A percentile compares a stretch with the other conserved stretches of the same genome.
These are phyloP conservation scores for Drosophila watanabei DNA, from an alignment of 1,140 invertebrate species.

Conservation along the genomic window DNA sequence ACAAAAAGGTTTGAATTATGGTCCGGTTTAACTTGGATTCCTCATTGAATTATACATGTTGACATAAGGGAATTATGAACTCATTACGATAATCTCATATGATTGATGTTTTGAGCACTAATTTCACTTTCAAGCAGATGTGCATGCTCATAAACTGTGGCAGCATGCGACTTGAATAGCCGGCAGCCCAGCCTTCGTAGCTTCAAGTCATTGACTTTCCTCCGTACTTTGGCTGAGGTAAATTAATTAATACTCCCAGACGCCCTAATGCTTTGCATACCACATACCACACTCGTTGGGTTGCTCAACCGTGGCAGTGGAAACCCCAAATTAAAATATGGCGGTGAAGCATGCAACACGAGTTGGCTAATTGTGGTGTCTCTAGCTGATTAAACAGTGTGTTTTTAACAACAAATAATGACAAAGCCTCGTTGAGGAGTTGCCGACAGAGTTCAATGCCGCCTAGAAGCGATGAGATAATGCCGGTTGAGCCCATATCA, in stretches of 20 bases:
- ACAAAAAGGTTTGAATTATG: not conserved
- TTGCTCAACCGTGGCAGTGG: constrained; percentile 44
- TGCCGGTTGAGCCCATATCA: not conserved
- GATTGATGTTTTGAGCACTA: not conserved
- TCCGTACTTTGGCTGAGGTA: constrained; percentile 10
- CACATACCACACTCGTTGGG: constrained; percentile 36
- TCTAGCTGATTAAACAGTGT: constrained; percentile 26
- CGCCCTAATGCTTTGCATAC: constrained; percentile 56
- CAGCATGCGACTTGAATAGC: constrained; percentile 12
- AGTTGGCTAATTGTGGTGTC: constrained; percentile 39
- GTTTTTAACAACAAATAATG: constrained; percentile 29
- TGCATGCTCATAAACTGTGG: constrained; percentile 13
- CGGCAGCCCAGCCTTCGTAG: not conserved
- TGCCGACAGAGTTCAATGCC: constrained; percentile 23
- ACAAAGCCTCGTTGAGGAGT: constrained; percentile 1
- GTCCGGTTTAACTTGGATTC: not conserved
- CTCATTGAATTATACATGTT: constrained; percentile 7
- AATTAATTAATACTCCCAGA: constrained; percentile 57
- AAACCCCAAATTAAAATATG: constrained; percentile 62
- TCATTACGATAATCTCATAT: constrained; percentile 7
- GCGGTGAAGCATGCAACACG: constrained; percentile 53
- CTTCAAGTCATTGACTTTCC: constrained; percentile 44
- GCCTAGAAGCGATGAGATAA: not conserved
- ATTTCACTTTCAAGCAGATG: constrained; percentile 1
- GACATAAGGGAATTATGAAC: not conserved